Base-by-base conservation (phyloP, 2,113 vertebrate species). In the Aphyosemion australe region DNA sequence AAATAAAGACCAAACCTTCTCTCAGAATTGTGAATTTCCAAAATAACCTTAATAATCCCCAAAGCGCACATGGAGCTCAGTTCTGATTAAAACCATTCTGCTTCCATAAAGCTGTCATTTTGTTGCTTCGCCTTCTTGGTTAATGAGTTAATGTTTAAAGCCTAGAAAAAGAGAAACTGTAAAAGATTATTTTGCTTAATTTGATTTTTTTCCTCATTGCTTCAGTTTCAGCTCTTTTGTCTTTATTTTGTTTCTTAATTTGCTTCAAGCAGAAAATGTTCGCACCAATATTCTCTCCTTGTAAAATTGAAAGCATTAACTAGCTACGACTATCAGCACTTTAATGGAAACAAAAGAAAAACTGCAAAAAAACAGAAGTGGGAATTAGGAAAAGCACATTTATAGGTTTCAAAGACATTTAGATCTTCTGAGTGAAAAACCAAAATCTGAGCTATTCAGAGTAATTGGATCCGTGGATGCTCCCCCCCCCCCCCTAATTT, bases 401-500 rank as follows among this genome's bases (percentile, higher is more conserved):
- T 26, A 26, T 26, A 26, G 3, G 26, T 26, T 26, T 26, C 26
- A 26, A 26, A 26, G 26, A 26, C 26, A 26, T 5, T 26, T 5
- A 26, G 11, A 12, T 42, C 48, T 54, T 37, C 15, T 41, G 26
- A 49, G 6, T 4, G 26, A 26, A 26, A 26, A 26, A 26, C 26
- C 26, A 2, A 26, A 26, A 26, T 5, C 3, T 5, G 26, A 5
- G 55, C 7, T 5, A 8, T 65, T 63, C 15, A 39, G 46, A 12
- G 10, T 34, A 55, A 48, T 34, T 47, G 5, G 37, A 45, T 15
- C 12, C 19, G 15, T 52, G 16, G 12, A 19, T 56, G 34, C 12
- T 42, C 41, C 39, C 26, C 26, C 26, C 26, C 26, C 26, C n/a
- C n/a, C n/a, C 39, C 7, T 53, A 31, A 61, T 67, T 55, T 50